phyloP scores from a whole-genome alignment of 2,113 vertebrate species.

The Gavialis gangeticus region DNA sequence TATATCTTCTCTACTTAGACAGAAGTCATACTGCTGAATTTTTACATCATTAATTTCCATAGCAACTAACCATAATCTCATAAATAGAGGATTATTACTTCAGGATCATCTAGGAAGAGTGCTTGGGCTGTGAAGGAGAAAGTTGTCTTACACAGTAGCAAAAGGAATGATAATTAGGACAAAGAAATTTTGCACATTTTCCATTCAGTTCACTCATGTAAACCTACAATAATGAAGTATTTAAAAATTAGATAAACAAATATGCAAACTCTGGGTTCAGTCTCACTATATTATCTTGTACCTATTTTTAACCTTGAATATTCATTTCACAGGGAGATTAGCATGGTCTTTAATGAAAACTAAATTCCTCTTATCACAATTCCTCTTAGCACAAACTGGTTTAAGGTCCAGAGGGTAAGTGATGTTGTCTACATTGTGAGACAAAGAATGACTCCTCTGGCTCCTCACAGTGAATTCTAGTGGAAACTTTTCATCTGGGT shows the following conservation, averaged over 20 bases:
- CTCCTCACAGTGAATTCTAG: background rate
- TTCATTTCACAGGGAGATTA: background rate
- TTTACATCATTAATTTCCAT: slow-evolving; percentile 51
- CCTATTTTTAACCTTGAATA: background rate
- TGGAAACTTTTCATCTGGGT: background rate
- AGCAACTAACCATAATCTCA: slow-evolving; percentile 58
- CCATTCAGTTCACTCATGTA: background rate
- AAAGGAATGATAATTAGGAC: background rate
- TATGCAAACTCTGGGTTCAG: background rate
- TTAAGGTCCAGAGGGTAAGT: background rate
- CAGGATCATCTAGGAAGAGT: slow-evolving; percentile 46
- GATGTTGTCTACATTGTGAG: rapidly evolving
- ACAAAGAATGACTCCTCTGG: background rate
- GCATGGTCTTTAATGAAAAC: background rate
- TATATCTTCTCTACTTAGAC: background rate
- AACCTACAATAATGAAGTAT: background rate
- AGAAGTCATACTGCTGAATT: slow-evolving; percentile 16
- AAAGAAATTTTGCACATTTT: background rate
- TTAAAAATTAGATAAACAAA: background rate
- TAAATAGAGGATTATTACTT: slow-evolving; percentile 58
- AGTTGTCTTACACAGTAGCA: background rate
- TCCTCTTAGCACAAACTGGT: rapidly evolving
- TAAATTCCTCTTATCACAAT: background rate
- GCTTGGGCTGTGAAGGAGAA: background rate
- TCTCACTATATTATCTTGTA: background rate